A percentile compares a stretch with the other conserved stretches of the same genome.
These are phyloP conservation scores for Trachurus trachurus DNA, from an alignment of 2,797 vertebrate genomes.

Conservation along the genomic window DNA sequence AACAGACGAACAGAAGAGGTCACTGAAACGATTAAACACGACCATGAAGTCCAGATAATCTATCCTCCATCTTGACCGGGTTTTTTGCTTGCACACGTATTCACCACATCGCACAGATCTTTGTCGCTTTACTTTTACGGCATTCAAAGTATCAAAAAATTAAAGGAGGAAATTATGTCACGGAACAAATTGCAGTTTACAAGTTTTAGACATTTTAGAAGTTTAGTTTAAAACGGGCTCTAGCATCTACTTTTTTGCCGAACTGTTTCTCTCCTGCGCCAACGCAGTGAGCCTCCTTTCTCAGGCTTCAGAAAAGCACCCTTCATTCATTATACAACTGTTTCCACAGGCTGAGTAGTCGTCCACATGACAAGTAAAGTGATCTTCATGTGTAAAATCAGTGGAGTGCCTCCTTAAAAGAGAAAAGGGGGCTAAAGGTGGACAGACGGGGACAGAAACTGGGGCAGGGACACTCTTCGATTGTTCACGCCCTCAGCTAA, in stretches of 20 bases:
- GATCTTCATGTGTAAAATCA: slow-evolving; percentile 21
- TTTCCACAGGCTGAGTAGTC: background rate
- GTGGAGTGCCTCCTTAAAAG: slow-evolving; percentile 24
- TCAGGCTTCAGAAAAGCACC: slow-evolving; percentile 1
- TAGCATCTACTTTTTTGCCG: background rate
- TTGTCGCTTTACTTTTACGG: background rate
- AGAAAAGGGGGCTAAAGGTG: slow-evolving; percentile 21
- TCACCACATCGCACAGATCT: background rate
- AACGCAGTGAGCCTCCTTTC: no score
- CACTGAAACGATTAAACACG: background rate
- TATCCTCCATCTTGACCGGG: background rate
- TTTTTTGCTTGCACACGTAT: background rate
- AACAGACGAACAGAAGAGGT: background rate
- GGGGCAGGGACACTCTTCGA: slow-evolving; percentile 37
- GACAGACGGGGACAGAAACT: slow-evolving; percentile 20
- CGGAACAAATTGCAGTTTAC: background rate
- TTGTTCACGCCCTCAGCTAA: slow-evolving; percentile 58
- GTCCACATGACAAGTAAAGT: background rate
- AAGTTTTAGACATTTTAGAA: background rate
- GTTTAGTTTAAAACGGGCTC: background rate
- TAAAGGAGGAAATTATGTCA: background rate
- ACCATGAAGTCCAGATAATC: background rate
- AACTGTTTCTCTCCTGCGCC: background rate
- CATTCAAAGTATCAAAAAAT: background rate
- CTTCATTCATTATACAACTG: background rate